phyloP scores from a whole-genome alignment of 2,113 vertebrate genomes.

The Pluvianellus socialis region DNA sequence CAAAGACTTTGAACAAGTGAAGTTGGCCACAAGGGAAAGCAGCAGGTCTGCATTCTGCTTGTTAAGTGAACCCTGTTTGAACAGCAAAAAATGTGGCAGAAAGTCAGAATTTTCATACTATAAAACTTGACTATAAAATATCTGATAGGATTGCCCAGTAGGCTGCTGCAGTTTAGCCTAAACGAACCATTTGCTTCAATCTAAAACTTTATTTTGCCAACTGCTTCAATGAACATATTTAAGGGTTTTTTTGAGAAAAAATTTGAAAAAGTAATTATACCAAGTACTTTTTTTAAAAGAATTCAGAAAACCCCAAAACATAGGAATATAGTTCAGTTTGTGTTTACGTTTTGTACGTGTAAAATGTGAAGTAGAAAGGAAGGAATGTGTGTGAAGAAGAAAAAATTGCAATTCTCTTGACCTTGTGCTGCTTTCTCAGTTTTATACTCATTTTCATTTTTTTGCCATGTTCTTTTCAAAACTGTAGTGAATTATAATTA shows the following conservation, averaged over 20 bases:
- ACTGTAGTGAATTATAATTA: background rate
- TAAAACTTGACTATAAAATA: conserved; percentile 14
- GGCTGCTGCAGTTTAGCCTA: background rate
- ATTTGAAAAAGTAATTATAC: background rate
- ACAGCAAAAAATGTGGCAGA: conserved; percentile 27
- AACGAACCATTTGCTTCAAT: background rate
- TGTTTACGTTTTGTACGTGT: background rate
- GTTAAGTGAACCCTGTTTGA: conserved; percentile 58
- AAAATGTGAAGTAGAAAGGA: background rate
- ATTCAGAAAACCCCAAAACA: background rate
- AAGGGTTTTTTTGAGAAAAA: background rate
- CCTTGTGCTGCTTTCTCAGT: background rate
- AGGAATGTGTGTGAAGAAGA: background rate
- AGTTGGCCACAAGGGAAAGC: conserved; percentile 55
- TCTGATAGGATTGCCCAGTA: conserved; percentile 6
- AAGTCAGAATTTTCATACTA: conserved; percentile 33
- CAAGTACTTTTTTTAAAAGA: background rate
- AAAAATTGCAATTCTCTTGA: background rate
- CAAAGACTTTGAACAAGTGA: conserved; percentile 66
- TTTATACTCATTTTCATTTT: conserved; percentile 4
- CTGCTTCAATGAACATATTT: background rate
- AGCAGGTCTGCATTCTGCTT: conserved; percentile 49
- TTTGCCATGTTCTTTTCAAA: background rate
- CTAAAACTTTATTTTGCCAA: background rate
- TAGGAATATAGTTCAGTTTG: background rate